Percentiles rank a stretch among this genome's conserved stretches.
Evolutionary conservation across 2,113 vertebrate species (phyloP).

Genomic region (Ptychochromis oligacanthus): DNA sequence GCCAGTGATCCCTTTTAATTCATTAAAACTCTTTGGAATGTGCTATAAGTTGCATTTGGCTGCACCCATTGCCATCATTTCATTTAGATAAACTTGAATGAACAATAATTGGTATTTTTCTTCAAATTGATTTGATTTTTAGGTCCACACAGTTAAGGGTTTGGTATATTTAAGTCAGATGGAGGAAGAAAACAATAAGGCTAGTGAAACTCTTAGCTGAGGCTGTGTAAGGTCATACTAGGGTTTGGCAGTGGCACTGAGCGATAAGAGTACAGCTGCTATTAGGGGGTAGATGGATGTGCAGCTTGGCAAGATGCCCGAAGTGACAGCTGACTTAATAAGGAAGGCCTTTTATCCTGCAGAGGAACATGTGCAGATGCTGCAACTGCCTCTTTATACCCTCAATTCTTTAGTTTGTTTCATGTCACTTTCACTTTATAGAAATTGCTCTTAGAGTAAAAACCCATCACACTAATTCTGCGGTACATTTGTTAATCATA

Average conservation of each 20-base stretch:
- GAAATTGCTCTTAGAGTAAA: not conserved
- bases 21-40: not conserved
- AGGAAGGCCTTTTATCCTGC: conserved; percentile 57
- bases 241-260: conserved; percentile 30
- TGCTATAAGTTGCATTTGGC: not conserved
- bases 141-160: not conserved
- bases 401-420: not conserved
- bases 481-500: not conserved
- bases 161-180: not conserved
- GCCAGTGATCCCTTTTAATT: not conserved
- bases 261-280: conserved; percentile 47
- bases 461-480: not conserved
- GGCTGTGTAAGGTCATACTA: conserved; percentile 37
- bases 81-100: not conserved
- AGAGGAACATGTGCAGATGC: conserved; percentile 46
- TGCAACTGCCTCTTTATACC: not conserved
- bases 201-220: not conserved
- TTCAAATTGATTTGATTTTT: not conserved
- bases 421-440: not conserved
- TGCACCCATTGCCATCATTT: not conserved
- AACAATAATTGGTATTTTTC: not conserved
- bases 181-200: not conserved
- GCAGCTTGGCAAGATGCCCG: conserved; percentile 45
- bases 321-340: conserved; percentile 64
- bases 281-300: conserved; percentile 46